Base-by-base conservation (phyloP, 92 coral and sea anemone genomes). In the Paramuricea clavata region DNA sequence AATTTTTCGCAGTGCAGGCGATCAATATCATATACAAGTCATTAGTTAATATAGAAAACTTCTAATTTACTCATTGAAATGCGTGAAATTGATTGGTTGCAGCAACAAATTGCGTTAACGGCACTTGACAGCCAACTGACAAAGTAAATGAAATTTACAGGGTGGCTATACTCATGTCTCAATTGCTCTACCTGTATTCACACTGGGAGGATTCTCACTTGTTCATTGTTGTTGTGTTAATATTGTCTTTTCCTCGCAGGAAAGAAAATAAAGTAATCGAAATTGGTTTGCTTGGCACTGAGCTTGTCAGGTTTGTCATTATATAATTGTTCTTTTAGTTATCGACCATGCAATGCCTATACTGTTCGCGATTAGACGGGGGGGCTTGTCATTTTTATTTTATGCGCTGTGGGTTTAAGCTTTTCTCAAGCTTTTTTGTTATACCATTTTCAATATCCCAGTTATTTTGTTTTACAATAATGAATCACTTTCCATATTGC, bases 151-250 rank as follows among this genome's bases (percentile, higher is more conserved):
- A 16, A 19, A 35, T 35, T 23, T 39, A 59, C 34, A 42, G 79
- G 79, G 79, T 73, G 79, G 79, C 79, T 33, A 52, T 13, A 73
- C 59, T 73, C 79, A 73, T 73, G 2, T 19, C 76, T 73, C 41
- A 21, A 73, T 54, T 42, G 57, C 30, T 36, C 5, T 8, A 73
- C 79, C 79, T 73, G 79, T 25, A 1, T 6, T 41, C 15, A 2
- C 56, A 73, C 30, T 43, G 50, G 27, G 30, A 49, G 41, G 1
- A 2, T 0, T 11, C 2, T 70, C 26, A 25, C 15, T 13, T 42
- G 5, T 39, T 21, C 32, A 21, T 43, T 21, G 17, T 73, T 21
- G 49, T 33, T 2, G 5, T 47, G 27, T 2, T 54, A 21, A 73
- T 19, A 41, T 44, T 23, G 56, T 43, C 27, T 21, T 54, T 54